Conservation (phyloP, 2,888 invertebrate species). For the Nemapogon koenigi region DNA sequence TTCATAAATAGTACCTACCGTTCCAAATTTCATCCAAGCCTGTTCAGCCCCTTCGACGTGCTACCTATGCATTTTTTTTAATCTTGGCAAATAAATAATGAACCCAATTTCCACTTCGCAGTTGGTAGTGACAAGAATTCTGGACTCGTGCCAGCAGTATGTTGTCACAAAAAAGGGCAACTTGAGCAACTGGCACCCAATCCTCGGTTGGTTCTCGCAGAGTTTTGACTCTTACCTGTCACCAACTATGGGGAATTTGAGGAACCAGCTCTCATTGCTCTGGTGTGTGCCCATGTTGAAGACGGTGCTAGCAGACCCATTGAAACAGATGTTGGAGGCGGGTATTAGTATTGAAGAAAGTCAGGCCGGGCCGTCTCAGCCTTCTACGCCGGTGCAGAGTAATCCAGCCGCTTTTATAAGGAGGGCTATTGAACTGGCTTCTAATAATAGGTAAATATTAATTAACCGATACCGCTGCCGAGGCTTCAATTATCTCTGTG, state of each 20-base stretch:
- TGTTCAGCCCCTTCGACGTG: too few relatives aligned
- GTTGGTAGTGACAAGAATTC: conserved; percentile 83
- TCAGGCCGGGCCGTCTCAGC: conserved; percentile 62
- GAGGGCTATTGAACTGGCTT: conserved; percentile 51
- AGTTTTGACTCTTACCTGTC: conserved; percentile 70
- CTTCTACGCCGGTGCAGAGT: conserved; percentile 46
- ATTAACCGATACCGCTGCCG: too few relatives aligned
- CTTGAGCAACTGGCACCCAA: conserved; percentile 96
- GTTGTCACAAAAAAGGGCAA: conserved; percentile 91
- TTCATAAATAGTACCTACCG: too few relatives aligned
- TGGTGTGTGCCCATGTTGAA: conserved; percentile 67
- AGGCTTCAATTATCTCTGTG: too few relatives aligned
- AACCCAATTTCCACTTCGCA: too few relatives aligned
- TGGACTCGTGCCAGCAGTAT: conserved; percentile 90
- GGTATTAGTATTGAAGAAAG: conserved; percentile 37
- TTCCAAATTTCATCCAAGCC: too few relatives aligned
- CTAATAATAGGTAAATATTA: conserved; percentile 57
- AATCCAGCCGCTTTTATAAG: conserved; percentile 51
- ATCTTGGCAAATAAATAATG: too few relatives aligned
- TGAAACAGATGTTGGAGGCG: conserved; percentile 62
- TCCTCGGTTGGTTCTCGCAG: conserved; percentile 94
- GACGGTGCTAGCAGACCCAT: conserved; percentile 40
- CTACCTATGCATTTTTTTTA: too few relatives aligned
- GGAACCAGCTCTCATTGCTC: conserved; percentile 72
- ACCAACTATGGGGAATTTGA: conserved; percentile 73